Base-by-base conservation (phyloP, 1,140 invertebrate species). In the Penaeus japonicus region DNA sequence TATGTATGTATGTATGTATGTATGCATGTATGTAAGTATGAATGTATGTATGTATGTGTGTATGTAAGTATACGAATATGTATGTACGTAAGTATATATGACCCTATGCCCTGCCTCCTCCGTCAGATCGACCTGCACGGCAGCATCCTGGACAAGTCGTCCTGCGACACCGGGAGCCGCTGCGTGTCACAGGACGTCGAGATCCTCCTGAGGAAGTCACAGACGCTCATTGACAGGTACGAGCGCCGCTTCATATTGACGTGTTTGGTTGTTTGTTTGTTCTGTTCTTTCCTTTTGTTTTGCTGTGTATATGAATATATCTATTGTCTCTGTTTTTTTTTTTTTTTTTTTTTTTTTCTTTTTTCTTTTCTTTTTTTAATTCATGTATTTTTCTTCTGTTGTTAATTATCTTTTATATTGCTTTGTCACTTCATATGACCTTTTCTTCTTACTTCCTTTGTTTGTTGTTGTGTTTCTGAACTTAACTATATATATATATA, bases 71-170 rank as follows among this genome's bases (percentile, higher is more conserved):
- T 59, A 59, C 54, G 39, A 20, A 70, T 10, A 47, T 70, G 30
- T n/a, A 53, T 39, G 30, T 39, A 1, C 22, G 47, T 54, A 75
- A 24, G 30, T 18, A 5, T 17, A 65, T 24, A 83, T 24, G 27
- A 0, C 55, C 32, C 24, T 32, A 65, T 1, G 59, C 59, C 59
- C 2, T 27, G 83, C 32, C n/a, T 53, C 62, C 75, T 24, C 22
- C 27, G 32, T 12, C 79, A 85, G 79, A 84, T 85, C 17, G 82
- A 85, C 84, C 83, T 85, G 2, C 81, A 86, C 32, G 77, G 84
- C 15, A 85, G 82, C 84, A 80, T 87, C 79, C 35, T 89, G 70
- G 89, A 86, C 78, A 85, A 89, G n/a, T 87, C 62, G 15, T 89
- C 84, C 5, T 87, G 89, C 53, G 80, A 87, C 47, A 89, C 89